Evolutionary conservation across 2,797 vertebrate genomes (phyloP).

Genomic region (Lutjanus campechanus): DNA sequence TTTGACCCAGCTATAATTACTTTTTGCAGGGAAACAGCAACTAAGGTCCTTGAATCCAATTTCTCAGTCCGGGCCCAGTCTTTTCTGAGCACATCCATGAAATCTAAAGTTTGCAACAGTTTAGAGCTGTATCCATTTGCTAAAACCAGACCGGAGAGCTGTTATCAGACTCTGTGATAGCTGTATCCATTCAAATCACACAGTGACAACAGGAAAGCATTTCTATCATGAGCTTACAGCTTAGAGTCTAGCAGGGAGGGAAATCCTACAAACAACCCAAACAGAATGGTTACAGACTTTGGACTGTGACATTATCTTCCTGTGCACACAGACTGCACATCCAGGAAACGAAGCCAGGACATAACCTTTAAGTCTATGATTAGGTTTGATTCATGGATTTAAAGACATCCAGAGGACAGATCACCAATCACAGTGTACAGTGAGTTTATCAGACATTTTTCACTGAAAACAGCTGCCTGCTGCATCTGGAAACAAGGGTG

Average conservation of each 20-base stretch:
- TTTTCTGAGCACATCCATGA: not conserved
- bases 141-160: not conserved
- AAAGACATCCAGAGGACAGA: not conserved
- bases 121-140: not conserved
- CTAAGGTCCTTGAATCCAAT: conserved; percentile 23
- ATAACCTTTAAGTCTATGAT: conserved; percentile 1
- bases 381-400: conserved; percentile 12
- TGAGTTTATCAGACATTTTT: too few species aligned
- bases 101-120: not conserved
- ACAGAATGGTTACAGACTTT: conserved; percentile 10
- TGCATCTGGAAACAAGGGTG: too few species aligned
- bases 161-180: not conserved
- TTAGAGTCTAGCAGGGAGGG: not conserved
- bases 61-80: not conserved
- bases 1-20: conserved; percentile 37
- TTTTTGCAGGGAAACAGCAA: conserved; percentile 24
- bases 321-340: not conserved
- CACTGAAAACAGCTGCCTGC: too few species aligned
- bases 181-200: conserved; percentile 13
- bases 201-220: not conserved
- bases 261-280: not conserved
- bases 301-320: conserved; percentile 22
- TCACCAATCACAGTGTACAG: not conserved
- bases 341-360: conserved; percentile 6
- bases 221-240: conserved; percentile 5